A percentile compares a stretch with the other conserved stretches of the same genome.
Evolutionary conservation across 2,888 invertebrate species (phyloP).

Genomic region (Eutolmus rufibarbis): DNA sequence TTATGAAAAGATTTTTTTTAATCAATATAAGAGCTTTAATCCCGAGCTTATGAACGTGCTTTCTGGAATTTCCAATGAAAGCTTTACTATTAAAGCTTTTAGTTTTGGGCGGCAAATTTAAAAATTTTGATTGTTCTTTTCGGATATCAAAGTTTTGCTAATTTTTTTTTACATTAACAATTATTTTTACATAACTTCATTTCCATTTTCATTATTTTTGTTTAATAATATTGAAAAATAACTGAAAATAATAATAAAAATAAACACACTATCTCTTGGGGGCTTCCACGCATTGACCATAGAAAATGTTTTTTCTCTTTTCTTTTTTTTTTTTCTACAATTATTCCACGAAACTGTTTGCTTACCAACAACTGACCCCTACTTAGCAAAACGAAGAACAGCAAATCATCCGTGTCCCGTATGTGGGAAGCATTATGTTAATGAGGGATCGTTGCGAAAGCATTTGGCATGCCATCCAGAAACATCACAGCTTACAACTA

Average conservation of each 20-base stretch:
- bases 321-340: slow-evolving; percentile 48
- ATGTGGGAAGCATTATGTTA: slow-evolving; percentile 94
- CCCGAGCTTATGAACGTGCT: no score
- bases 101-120: no score
- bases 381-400: slow-evolving; percentile 91
- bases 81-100: no score
- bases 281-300: slow-evolving; percentile 55
- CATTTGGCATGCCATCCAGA: slow-evolving; percentile 94
- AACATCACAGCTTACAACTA: slow-evolving; percentile 83
- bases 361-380: slow-evolving; percentile 71
- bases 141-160: no score
- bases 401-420: slow-evolving; percentile 95
- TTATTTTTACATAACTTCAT: background rate
- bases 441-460: slow-evolving; percentile 90
- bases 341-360: slow-evolving; percentile 53
- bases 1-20: no score
- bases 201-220: background rate
- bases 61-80: no score
- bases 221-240: no score
- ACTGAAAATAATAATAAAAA: background rate
- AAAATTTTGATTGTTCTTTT: no score
- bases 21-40: no score
- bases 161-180: background rate
- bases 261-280: slow-evolving; percentile 23
- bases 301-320: slow-evolving; percentile 44